Evolutionary conservation across 2,113 vertebrate genomes (phyloP), one percentile per base, ranked within the genome.

Genomic region (Dasyprocta punctata): DNA sequence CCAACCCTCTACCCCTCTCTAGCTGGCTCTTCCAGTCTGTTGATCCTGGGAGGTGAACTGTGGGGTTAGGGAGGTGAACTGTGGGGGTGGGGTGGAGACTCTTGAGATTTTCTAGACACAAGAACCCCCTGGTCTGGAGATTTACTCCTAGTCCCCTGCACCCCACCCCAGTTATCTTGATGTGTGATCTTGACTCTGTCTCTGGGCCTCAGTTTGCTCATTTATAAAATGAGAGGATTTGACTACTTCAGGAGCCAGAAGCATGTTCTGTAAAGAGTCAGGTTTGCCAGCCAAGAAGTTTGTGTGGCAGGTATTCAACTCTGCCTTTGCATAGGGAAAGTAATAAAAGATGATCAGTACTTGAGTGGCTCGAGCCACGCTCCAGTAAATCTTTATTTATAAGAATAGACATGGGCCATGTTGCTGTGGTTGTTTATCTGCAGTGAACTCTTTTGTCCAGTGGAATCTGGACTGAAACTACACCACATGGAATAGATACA

Each of bases 81-180:
- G 16, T 1, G 12, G 17, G 13, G 10, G 24, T 10, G 12, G 2
- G 1, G 6, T 1, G 12, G n/a, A 8, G 22, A n/a, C 16, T 41
- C 22, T n/a, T 16, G 38, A 26, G 9, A 38, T 38, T 69, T 58
- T 77, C n/a, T 20, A 1, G 0, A 26, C 36, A 7, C 30, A 7
- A 71, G 44, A 78, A 33, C 44, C 86, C 83, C 47, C 47, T 16
- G 58, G 65, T 33, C 56, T 36, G 12, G 14, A 26, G 33, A 82
- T 56, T n/a, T 44, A 16, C 20, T 65, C 19, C 7, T 33, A n/a
- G 58, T 4, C 56, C 49, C 65, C n/a, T 12, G 33, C 36, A 6
- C 13, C 7, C n/a, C 78, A n/a, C 19, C 33, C 49, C n/a, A 1
- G 0, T 49, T 44, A 4, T 60, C n/a, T 71, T 30, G 36, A 49